These are phyloP conservation scores for Halocaridina rubra DNA, from an alignment of 2,888 invertebrate genomes.

Conservation along the genomic window DNA sequence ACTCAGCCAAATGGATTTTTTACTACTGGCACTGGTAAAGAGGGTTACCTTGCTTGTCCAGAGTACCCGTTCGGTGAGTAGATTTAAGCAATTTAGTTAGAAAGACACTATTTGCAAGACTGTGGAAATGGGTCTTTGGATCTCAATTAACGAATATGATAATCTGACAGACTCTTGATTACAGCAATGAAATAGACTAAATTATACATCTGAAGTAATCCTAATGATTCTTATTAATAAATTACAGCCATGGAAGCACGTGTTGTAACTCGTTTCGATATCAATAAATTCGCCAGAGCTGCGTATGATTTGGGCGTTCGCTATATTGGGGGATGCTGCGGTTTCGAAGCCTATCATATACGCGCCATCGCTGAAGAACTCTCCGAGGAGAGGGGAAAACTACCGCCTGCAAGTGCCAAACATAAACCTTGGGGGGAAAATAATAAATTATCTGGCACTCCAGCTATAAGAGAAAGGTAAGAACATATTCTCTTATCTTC, in stretches of 20 bases:
- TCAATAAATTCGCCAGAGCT: slow-evolving; percentile 68
- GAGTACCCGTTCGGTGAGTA: slow-evolving; percentile 68
- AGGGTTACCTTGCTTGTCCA: slow-evolving; percentile 68
- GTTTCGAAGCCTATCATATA: slow-evolving; percentile 69
- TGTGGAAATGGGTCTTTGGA: too few relatives aligned
- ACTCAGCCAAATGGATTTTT: slow-evolving; percentile 67
- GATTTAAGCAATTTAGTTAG: neutral
- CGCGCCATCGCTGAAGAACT: slow-evolving; percentile 68
- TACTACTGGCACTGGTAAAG: slow-evolving; percentile 67
- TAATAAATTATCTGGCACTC: too few relatives aligned
- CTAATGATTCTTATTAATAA: too few relatives aligned
- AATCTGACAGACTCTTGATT: too few relatives aligned
- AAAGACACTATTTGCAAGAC: too few relatives aligned
- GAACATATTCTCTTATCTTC: too few relatives aligned
- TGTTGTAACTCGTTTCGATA: slow-evolving; percentile 68
- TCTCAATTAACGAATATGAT: too few relatives aligned
- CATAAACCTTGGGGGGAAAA: slow-evolving; percentile 24
- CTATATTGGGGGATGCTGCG: slow-evolving; percentile 69
- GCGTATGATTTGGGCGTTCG: slow-evolving; percentile 68
- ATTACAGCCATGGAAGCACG: slow-evolving; percentile 68
- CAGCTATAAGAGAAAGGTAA: neutral
- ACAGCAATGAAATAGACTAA: too few relatives aligned
- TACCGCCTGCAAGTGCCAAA: slow-evolving; percentile 13
- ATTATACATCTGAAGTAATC: too few relatives aligned
- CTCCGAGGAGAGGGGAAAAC: slow-evolving; percentile 14